phyloP scores from a whole-genome alignment of 2,888 invertebrate genomes.

The Shargacucullia verbasci region DNA sequence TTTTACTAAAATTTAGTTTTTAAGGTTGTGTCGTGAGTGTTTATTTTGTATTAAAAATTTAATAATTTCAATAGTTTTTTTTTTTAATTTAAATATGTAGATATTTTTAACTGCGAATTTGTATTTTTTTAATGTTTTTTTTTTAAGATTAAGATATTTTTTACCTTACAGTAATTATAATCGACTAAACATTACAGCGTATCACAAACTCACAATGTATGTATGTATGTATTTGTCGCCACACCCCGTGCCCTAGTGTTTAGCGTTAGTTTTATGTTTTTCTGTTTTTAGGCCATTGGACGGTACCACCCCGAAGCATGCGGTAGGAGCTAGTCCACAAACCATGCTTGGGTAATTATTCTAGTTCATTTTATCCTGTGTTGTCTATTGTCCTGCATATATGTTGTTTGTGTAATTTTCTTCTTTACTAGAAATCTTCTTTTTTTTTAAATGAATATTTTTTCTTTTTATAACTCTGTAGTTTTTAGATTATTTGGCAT shows the following conservation, averaged over 20 bases:
- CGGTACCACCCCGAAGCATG: conserved; percentile 88
- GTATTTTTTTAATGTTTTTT: no score
- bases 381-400: conserved; percentile 13
- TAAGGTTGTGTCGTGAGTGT: no score
- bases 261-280: conserved; percentile 86
- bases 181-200: conserved; percentile 48
- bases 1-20: no score
- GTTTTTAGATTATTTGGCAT: neutral
- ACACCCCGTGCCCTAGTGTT: conserved; percentile 68
- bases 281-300: conserved; percentile 91
- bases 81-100: no score
- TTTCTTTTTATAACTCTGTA: conserved; percentile 8
- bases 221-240: conserved; percentile 55
- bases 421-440: neutral
- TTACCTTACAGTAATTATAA: no score
- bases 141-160: no score
- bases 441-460: neutral
- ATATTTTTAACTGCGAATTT: no score
- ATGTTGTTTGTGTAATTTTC: neutral
- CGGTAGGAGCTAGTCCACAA: conserved; percentile 89
- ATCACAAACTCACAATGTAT: conserved; percentile 62
- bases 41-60: no score
- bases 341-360: conserved; percentile 91
- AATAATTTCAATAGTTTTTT: no score
- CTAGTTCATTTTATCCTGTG: conserved; percentile 46